Evolutionary conservation across 1,140 invertebrate species (phyloP).

Genomic region (Lepidurus arcticus): DNA sequence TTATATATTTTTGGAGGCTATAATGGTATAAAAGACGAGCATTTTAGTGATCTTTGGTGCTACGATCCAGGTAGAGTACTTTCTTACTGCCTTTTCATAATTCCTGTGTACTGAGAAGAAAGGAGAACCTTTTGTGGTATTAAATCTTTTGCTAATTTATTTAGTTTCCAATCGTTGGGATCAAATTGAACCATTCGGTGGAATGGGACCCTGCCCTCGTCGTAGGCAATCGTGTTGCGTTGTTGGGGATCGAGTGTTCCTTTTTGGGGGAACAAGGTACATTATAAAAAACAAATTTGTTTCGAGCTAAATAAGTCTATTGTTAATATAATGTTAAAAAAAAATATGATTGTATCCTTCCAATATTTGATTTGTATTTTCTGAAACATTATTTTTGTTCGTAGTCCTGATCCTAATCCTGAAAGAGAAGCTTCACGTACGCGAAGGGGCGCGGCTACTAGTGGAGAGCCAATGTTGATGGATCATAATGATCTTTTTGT

Average conservation of each 20-base stretch:
- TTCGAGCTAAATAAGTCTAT: too few species aligned
- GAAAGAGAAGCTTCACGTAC: slow-evolving; percentile 36
- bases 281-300: not conserved
- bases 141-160: not conserved
- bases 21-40: slow-evolving; percentile 63
- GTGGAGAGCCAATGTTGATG: slow-evolving; percentile 47
- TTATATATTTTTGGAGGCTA: slow-evolving; percentile 86
- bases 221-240: slow-evolving; percentile 72
- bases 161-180: slow-evolving; percentile 50
- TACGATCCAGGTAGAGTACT: slow-evolving; percentile 53
- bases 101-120: slow-evolving; percentile 49
- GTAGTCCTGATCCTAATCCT: slow-evolving; percentile 39
- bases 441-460: slow-evolving; percentile 35
- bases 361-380: slow-evolving; percentile 26
- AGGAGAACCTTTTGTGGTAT: slow-evolving; percentile 27
- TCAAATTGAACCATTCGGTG: slow-evolving; percentile 51
- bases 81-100: slow-evolving; percentile 36
- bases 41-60: slow-evolving; percentile 74
- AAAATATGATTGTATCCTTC: slow-evolving; percentile 19
- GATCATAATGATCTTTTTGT: slow-evolving; percentile 73
- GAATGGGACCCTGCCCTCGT: slow-evolving; percentile 58
- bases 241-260: slow-evolving; percentile 61
- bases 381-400: slow-evolving; percentile 37
- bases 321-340: too few species aligned
- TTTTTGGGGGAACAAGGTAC: slow-evolving; percentile 81